Percentiles rank a stretch among this genome's conserved stretches.
Evolutionary conservation across 1,140 invertebrate genomes (phyloP).

Genomic region (Drosophila biarmipes): DNA sequence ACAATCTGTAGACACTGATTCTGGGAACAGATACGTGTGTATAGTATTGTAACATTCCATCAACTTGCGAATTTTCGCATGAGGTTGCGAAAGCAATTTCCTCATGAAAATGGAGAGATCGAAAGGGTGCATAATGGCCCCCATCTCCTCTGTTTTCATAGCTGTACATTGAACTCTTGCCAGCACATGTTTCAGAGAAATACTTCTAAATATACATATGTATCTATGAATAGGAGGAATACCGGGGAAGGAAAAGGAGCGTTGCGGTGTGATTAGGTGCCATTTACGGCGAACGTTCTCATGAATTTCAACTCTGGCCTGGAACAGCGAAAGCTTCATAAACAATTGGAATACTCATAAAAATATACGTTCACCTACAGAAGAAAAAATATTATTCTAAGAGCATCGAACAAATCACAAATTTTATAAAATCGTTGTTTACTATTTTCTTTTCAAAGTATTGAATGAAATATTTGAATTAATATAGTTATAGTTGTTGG

Average conservation of each 20-base stretch:
- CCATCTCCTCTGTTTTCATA: slow-evolving; percentile 25
- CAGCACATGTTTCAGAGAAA: slow-evolving; percentile 13
- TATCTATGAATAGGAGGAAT: not conserved
- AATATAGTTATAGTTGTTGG: no score
- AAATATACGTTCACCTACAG: slow-evolving; percentile 10
- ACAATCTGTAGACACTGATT: not conserved
- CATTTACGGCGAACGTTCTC: slow-evolving; percentile 64
- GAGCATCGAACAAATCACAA: no score
- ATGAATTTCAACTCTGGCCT: slow-evolving; percentile 60
- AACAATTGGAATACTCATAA: slow-evolving; percentile 51
- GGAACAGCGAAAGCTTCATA: slow-evolving; percentile 60
- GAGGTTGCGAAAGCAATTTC: slow-evolving; percentile 56
- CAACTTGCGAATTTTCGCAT: slow-evolving; percentile 67
- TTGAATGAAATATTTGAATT: no score
- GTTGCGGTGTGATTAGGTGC: slow-evolving; percentile 32
- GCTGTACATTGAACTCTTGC: slow-evolving; percentile 68
- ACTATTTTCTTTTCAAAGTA: no score
- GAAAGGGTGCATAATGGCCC: not conserved
- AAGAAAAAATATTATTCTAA: not conserved
- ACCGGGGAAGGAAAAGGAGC: not conserved
- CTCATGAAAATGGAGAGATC: slow-evolving; percentile 8
- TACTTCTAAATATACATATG: not conserved
- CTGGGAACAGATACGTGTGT: not conserved
- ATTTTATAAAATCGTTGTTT: no score
- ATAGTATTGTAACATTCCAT: slow-evolving; percentile 29